A percentile compares a stretch with the other conserved stretches of the same genome.
Evolutionary conservation across 2,888 invertebrate genomes (phyloP).

Genomic region (Argynnis bischoffii): DNA sequence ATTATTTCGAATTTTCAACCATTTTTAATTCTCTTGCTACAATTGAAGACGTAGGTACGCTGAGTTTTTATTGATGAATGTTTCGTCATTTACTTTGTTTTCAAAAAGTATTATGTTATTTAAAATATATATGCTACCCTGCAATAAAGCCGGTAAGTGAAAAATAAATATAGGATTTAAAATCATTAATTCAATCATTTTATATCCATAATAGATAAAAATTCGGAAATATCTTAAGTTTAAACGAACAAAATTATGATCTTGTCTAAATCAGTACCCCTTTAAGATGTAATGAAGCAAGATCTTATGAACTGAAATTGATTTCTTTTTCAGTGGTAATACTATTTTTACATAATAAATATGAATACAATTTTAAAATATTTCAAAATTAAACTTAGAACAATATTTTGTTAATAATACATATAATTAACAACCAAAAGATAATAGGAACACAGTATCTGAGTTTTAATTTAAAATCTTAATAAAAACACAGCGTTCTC

Average conservation of each 20-base stretch:
- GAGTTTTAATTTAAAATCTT: slow-evolving; percentile 17
- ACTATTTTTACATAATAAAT: too few species aligned
- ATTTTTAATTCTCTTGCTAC: slow-evolving; percentile 7
- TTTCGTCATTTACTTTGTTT: neutral
- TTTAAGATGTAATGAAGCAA: neutral
- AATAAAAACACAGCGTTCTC: slow-evolving; percentile 48
- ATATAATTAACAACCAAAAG: too few species aligned
- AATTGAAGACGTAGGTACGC: slow-evolving; percentile 20
- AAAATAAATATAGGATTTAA: neutral
- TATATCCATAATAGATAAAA: neutral
- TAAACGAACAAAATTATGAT: slow-evolving; percentile 12
- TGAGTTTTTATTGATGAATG: slow-evolving; percentile 24
- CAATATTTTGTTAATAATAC: neutral
- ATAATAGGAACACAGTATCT: slow-evolving; percentile 5
- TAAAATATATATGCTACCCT: too few species aligned
- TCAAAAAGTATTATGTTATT: too few species aligned
- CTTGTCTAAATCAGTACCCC: slow-evolving; percentile 3
- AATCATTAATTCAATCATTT: neutral
- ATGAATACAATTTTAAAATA: too few species aligned
- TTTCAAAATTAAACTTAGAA: neutral
- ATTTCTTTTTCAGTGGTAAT: neutral
- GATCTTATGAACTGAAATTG: neutral
- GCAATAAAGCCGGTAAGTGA: too few species aligned
- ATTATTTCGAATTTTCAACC: slow-evolving; percentile 26
- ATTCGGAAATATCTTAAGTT: neutral